phyloP scores from a whole-genome alignment of 2,888 invertebrate species.

The Epistrophella euchroma region DNA sequence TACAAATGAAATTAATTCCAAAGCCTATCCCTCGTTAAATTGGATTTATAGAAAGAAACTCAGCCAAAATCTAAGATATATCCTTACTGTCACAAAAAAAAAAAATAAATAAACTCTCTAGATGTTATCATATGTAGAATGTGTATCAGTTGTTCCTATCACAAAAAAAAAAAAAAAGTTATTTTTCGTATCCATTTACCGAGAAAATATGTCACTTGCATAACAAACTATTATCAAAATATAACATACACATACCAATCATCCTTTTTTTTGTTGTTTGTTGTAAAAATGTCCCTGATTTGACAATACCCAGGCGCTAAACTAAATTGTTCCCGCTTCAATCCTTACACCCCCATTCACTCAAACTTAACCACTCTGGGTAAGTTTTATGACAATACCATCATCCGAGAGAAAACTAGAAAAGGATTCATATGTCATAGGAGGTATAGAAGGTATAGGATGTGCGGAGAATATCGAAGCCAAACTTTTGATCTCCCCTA shows the following conservation, averaged over 20 bases:
- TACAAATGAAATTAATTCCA: slow-evolving; percentile 52
- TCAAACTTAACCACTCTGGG: slow-evolving; percentile 2
- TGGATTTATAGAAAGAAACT: slow-evolving; percentile 12
- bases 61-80: slow-evolving; percentile 21
- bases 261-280: slow-evolving; percentile 9
- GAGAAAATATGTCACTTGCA: slow-evolving; percentile 65
- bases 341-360: neutral
- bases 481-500: slow-evolving; percentile 61
- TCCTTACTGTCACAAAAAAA: slow-evolving; percentile 2
- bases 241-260: neutral
- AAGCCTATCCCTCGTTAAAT: slow-evolving; percentile 22
- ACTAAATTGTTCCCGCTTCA: neutral
- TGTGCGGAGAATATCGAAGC: neutral
- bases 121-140: slow-evolving; percentile 2
- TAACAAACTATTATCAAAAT: slow-evolving; percentile 48
- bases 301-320: slow-evolving; percentile 29
- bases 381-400: slow-evolving; percentile 24
- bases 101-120: neutral
- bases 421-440: slow-evolving; percentile 13
- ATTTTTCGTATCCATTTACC: slow-evolving; percentile 41
- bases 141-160: neutral
- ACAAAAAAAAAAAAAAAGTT: slow-evolving; percentile 23
- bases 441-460: neutral
- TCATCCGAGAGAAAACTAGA: neutral
- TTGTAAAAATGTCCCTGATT: slow-evolving; percentile 30